Conservation (phyloP, 2,888 invertebrate species). For the Phragmatobia fuliginosa region DNA sequence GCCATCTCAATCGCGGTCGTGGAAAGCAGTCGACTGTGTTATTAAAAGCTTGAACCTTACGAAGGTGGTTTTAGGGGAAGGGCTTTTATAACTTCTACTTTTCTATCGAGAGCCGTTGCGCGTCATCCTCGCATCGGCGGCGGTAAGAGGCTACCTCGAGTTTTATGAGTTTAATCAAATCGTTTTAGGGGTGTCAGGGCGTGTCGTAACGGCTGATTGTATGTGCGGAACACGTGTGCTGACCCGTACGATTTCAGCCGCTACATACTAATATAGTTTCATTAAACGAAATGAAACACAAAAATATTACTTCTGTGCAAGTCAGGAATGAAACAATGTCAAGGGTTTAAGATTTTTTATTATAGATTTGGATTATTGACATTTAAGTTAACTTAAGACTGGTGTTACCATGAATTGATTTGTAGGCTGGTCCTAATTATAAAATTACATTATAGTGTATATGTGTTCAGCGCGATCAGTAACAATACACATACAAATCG, state of each 20-base stretch:
- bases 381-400: slow-evolving; percentile 51
- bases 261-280: slow-evolving; percentile 58
- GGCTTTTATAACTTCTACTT: slow-evolving; percentile 70
- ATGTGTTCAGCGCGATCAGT: not conserved
- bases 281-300: slow-evolving; percentile 42
- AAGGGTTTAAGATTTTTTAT: slow-evolving; percentile 38
- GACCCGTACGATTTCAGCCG: slow-evolving; percentile 62
- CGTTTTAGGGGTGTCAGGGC: slow-evolving; percentile 77
- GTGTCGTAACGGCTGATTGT: slow-evolving; percentile 76
- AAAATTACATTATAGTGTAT: not conserved
- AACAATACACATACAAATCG: not conserved
- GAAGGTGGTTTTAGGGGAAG: slow-evolving; percentile 66
- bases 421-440: not conserved
- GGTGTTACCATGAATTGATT: not conserved
- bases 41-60: slow-evolving; percentile 74
- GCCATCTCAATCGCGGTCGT: slow-evolving; percentile 75
- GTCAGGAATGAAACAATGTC: slow-evolving; percentile 62
- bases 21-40: slow-evolving; percentile 81
- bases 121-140: slow-evolving; percentile 42
- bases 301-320: slow-evolving; percentile 65
- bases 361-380: slow-evolving; percentile 52
- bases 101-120: slow-evolving; percentile 57
- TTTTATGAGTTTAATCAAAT: slow-evolving; percentile 85
- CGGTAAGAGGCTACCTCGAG: slow-evolving; percentile 65
- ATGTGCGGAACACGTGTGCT: slow-evolving; percentile 74